These are phyloP conservation scores for Trichacis sp. DNA, from an alignment of 2,888 invertebrate species.

Conservation along the genomic window DNA sequence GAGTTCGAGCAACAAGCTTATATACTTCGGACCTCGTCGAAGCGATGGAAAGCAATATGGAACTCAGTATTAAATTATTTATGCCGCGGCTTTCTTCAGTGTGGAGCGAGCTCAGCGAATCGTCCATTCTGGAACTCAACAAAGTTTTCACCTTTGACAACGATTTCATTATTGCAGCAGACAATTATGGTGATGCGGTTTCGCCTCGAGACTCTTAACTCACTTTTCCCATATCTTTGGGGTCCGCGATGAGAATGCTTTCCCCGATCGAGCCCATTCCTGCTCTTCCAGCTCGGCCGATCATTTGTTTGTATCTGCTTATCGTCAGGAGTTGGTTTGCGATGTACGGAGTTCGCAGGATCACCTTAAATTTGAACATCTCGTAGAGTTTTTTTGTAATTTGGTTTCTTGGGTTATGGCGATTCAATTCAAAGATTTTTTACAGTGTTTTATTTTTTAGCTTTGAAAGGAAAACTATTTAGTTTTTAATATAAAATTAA, in stretches of 20 bases:
- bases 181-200: no score
- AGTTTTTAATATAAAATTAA: slow-evolving; percentile 1
- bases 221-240: slow-evolving; percentile 73
- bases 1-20: slow-evolving; percentile 72
- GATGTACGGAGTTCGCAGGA: slow-evolving; percentile 87
- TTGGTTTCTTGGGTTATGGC: no score
- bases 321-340: slow-evolving; percentile 81
- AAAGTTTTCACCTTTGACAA: slow-evolving; percentile 70
- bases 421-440: no score
- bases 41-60: slow-evolving; percentile 77
- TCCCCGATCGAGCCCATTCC: slow-evolving; percentile 88
- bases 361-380: slow-evolving; percentile 70
- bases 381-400: no score
- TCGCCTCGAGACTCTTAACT: slow-evolving; percentile 6
- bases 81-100: slow-evolving; percentile 72
- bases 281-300: slow-evolving; percentile 92
- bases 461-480: background rate
- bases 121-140: slow-evolving; percentile 77
- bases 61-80: slow-evolving; percentile 77
- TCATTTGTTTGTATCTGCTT: slow-evolving; percentile 94
- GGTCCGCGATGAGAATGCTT: slow-evolving; percentile 85
- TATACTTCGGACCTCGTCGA: slow-evolving; percentile 71
- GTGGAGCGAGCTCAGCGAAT: slow-evolving; percentile 74
- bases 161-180: background rate
- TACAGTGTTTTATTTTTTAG: no score